phyloP scores from a whole-genome alignment of 2,888 invertebrate genomes.

The Nomada ferruginata region DNA sequence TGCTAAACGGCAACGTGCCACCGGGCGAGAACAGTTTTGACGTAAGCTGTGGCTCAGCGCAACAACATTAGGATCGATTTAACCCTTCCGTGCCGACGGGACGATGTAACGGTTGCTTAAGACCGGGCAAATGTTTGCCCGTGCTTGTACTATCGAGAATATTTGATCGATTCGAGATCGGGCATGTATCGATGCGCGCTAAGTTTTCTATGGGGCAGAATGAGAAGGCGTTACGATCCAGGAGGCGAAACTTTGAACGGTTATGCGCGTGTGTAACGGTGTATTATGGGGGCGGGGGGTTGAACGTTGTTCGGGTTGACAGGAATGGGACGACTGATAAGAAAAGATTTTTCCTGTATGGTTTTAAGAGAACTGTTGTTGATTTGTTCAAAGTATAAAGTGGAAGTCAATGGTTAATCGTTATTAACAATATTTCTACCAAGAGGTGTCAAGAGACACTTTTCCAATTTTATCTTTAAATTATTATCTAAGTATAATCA shows the following conservation, averaged over 20 bases:
- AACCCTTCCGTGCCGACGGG: slow-evolving; percentile 8
- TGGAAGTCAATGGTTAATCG: too few species aligned
- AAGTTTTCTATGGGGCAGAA: not conserved
- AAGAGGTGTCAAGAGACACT: too few species aligned
- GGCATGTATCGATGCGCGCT: not conserved
- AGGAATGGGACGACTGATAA: not conserved
- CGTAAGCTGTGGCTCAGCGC: slow-evolving; percentile 51
- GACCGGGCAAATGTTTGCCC: slow-evolving; percentile 11
- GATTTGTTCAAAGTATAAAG: too few species aligned
- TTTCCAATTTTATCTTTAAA: too few species aligned
- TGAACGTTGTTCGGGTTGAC: not conserved
- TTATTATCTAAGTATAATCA: too few species aligned
- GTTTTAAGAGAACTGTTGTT: too few species aligned
- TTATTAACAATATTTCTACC: too few species aligned
- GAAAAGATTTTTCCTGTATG: not conserved
- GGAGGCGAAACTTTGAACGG: not conserved
- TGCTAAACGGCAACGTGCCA: slow-evolving; percentile 41
- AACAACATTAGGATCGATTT: slow-evolving; percentile 48
- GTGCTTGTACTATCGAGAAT: not conserved
- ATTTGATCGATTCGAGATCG: not conserved
- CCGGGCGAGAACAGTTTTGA: slow-evolving; percentile 59
- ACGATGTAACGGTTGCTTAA: not conserved
- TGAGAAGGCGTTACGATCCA: not conserved
- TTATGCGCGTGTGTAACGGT: not conserved
- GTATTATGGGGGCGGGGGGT: not conserved